Evolutionary conservation across 2,797 vertebrate species (phyloP).

Genomic region (Hyperoplus lanceolatus): DNA sequence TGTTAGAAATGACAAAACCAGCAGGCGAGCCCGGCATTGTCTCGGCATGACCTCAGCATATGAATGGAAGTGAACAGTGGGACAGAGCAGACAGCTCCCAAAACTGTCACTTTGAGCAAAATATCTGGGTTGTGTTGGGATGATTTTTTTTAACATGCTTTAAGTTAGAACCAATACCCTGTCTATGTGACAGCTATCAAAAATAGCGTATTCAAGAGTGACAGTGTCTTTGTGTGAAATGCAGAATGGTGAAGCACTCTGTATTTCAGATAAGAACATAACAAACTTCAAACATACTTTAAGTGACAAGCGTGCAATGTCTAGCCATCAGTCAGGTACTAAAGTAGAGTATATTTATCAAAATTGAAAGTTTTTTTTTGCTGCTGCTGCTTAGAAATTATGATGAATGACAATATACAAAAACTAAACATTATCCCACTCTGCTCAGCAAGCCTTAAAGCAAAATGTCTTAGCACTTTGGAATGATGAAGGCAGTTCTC

Average conservation of each 20-base stretch:
- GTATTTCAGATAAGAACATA: conserved; percentile 20
- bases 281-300: conserved; percentile 16
- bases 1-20: conserved; percentile 72
- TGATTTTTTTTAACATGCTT: conserved; percentile 25
- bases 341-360: conserved; percentile 23
- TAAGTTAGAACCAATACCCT: conserved; percentile 12
- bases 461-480: conserved; percentile 49
- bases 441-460: conserved; percentile 45
- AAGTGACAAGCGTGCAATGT: conserved; percentile 6
- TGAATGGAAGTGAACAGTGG: conserved; percentile 66
- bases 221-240: conserved; percentile 25
- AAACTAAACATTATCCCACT: conserved; percentile 21
- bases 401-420: conserved; percentile 39
- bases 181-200: conserved; percentile 31
- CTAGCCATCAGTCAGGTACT: conserved; percentile 4
- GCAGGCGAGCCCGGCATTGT: conserved; percentile 64
- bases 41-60: conserved; percentile 65
- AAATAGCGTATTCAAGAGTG: conserved; percentile 18
- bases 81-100: conserved; percentile 48
- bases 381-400: conserved; percentile 4
- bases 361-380: not conserved
- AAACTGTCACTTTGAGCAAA: conserved; percentile 69
- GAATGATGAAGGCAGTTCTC: conserved; percentile 58
- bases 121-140: conserved; percentile 40
- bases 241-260: conserved; percentile 10